Conservation (phyloP, 1,140 invertebrate genomes). For the Platorchestia sp. region DNA sequence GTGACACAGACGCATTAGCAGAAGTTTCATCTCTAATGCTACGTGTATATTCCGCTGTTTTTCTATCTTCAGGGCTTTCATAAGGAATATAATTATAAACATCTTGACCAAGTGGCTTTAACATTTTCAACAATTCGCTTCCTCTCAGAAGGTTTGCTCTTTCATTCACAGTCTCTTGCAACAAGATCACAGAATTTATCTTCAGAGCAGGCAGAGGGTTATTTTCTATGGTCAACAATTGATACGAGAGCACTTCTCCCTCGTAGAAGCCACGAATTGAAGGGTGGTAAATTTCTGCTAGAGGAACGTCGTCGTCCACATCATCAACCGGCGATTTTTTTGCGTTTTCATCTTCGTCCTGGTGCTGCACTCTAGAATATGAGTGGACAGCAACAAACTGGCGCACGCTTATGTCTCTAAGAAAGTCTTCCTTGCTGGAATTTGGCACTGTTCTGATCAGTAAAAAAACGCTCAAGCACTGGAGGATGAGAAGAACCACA, state of each 20-base stretch:
- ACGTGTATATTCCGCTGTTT: neutral
- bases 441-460: neutral
- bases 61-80: neutral
- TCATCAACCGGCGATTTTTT: neutral
- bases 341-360: neutral
- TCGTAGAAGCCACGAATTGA: neutral
- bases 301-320: neutral
- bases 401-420: neutral
- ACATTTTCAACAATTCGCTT: neutral
- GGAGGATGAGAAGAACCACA: neutral
- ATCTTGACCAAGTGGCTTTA: neutral
- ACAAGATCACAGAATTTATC: neutral
- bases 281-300: neutral
- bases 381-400: neutral
- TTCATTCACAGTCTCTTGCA: neutral
- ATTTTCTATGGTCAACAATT: neutral
- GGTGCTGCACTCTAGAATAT: neutral
- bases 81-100: neutral
- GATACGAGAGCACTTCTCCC: neutral
- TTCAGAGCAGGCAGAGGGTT: neutral
- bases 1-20: neutral
- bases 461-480: neutral
- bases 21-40: neutral
- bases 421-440: neutral
- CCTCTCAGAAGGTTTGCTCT: neutral